A percentile compares a stretch with the other conserved stretches of the same genome.
These are phyloP conservation scores for Axis porcinus DNA, from an alignment of 2,113 vertebrate genomes.

Conservation along the genomic window DNA sequence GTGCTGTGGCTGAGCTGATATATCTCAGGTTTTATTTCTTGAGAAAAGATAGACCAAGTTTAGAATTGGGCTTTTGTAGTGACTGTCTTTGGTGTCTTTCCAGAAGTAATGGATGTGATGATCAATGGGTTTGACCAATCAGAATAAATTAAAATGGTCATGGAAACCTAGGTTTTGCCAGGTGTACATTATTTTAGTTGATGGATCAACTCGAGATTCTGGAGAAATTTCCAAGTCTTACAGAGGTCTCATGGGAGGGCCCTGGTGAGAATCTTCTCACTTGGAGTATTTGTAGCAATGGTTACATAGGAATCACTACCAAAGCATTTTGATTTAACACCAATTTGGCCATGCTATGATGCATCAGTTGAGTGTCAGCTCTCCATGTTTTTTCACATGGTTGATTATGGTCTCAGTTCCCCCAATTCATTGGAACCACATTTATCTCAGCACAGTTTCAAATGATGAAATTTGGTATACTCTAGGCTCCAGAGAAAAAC, in stretches of 20 bases:
- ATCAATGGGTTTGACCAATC: neutral
- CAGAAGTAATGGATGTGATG: neutral
- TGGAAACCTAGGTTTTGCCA: neutral
- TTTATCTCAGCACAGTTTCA: neutral
- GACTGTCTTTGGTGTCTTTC: neutral
- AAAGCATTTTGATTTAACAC: neutral
- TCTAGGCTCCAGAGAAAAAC: neutral
- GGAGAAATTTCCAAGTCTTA: neutral
- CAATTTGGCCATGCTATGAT: accelerated
- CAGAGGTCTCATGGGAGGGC: neutral
- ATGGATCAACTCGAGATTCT: neutral
- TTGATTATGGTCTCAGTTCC: neutral
- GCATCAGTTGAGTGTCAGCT: neutral
- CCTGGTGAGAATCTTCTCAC: neutral
- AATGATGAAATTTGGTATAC: neutral
- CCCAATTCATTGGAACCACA: neutral
- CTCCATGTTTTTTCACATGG: neutral
- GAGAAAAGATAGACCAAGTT: neutral
- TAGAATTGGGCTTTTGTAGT: neutral
- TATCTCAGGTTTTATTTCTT: neutral
- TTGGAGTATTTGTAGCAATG: neutral
- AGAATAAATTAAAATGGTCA: neutral
- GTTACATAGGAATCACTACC: neutral
- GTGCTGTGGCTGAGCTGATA: neutral
- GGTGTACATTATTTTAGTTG: neutral